Percentiles rank a stretch among this genome's conserved stretches.
phyloP scores from a whole-genome alignment of 1,140 invertebrate genomes.

The Metaphire vulgaris region DNA sequence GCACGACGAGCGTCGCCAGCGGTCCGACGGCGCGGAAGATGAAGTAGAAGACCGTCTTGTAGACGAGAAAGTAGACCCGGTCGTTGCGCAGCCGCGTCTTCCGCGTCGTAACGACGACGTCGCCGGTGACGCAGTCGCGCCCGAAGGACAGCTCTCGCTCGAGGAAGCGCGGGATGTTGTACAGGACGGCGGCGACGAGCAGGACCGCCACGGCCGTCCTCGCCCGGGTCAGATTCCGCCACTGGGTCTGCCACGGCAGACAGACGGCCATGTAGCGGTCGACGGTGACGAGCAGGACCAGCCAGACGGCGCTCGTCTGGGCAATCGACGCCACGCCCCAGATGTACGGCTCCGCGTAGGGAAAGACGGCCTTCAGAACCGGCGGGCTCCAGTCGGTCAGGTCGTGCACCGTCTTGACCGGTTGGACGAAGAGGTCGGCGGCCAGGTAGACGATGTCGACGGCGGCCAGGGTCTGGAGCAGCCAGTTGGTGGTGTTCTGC shows the following conservation, averaged over 20 bases:
- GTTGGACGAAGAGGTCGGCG: conserved; percentile 25
- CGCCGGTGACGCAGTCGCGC: neutral
- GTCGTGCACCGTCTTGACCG: conserved; percentile 18
- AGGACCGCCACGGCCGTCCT: conserved; percentile 13
- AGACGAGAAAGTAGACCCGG: conserved; percentile 24
- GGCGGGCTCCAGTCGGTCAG: conserved; percentile 9
- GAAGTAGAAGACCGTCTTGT: conserved; percentile 29
- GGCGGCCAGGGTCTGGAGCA: conserved; percentile 27
- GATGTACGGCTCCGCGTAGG: conserved; percentile 22
- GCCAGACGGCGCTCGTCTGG: conserved; percentile 27
- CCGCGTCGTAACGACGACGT: conserved; percentile 1
- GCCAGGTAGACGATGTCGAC: conserved; percentile 25
- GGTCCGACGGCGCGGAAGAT: conserved; percentile 28
- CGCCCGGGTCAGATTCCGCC: conserved; percentile 16
- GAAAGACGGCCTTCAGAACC: neutral
- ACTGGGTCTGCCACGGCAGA: conserved; percentile 16
- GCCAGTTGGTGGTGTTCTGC: conserved; percentile 31
- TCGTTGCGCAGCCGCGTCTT: neutral
- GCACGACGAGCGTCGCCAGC: conserved; percentile 25
- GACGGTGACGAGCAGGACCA: conserved; percentile 25
- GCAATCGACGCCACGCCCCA: conserved; percentile 25
- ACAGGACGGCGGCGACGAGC: conserved; percentile 17
- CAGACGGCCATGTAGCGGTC: conserved; percentile 29
- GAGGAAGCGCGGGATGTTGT: conserved; percentile 27
- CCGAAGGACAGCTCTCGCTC: conserved; percentile 20